These are phyloP conservation scores for Clitarchus hookeri DNA, from an alignment of 2,888 invertebrate species.

Conservation along the genomic window DNA sequence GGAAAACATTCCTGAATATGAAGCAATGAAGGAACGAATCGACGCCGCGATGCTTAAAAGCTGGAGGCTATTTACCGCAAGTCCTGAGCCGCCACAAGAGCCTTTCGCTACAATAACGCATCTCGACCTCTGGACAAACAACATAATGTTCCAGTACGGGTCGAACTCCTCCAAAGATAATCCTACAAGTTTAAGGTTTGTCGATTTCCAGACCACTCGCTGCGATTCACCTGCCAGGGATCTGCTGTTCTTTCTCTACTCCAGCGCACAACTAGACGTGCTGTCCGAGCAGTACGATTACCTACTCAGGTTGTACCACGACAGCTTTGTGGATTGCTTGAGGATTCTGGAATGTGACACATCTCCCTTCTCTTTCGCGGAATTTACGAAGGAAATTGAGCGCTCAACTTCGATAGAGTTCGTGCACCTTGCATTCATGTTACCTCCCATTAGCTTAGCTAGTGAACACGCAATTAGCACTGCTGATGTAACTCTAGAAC, in stretches of 20 bases:
- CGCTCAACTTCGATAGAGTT: not conserved
- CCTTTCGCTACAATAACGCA: not conserved
- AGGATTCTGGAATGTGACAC: not conserved
- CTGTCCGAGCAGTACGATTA: not conserved
- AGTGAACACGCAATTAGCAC: not conserved
- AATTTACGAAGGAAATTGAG: not conserved
- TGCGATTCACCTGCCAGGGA: not conserved
- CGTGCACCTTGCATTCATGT: not conserved
- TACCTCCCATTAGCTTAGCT: not conserved
- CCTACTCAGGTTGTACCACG: not conserved
- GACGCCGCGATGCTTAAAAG: not conserved
- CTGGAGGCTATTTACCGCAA: not conserved
- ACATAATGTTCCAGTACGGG: not conserved
- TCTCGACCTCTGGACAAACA: conserved; percentile 18
- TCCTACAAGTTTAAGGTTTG: not conserved
- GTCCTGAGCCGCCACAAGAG: not conserved
- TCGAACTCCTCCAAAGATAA: not conserved
- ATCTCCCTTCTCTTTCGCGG: not conserved
- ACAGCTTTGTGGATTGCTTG: conserved; percentile 10
- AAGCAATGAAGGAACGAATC: not conserved
- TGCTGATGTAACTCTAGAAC: not conserved
- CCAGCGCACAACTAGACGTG: not conserved
- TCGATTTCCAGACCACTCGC: not conserved
- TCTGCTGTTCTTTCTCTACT: not conserved
- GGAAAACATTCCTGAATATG: not conserved